A percentile compares a stretch with the other conserved stretches of the same genome.
phyloP scores from a whole-genome alignment of 2,888 invertebrate genomes.

The Tiphia femorata region DNA sequence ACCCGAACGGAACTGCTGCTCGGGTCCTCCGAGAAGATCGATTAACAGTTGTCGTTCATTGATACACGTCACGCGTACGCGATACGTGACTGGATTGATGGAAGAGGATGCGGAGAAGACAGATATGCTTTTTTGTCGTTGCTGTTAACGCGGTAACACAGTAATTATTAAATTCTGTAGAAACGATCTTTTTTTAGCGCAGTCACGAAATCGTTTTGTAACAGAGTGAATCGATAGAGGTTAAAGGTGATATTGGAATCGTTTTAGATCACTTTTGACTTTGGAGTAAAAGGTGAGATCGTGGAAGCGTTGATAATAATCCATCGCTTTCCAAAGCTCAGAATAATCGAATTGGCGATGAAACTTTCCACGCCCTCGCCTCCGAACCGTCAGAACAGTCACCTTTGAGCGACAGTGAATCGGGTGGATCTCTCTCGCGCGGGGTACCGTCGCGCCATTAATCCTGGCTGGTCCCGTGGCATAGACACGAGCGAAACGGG shows the following conservation, averaged over 20 bases:
- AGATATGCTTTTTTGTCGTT: no score
- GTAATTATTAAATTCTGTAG: no score
- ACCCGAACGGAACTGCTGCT: conserved; percentile 7
- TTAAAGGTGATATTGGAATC: no score
- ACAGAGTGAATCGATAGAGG: no score
- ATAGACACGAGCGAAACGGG: conserved; percentile 23
- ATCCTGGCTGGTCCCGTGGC: conserved; percentile 16
- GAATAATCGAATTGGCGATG: background rate
- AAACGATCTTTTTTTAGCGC: no score
- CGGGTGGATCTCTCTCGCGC: conserved; percentile 18
- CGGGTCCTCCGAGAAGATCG: conserved; percentile 10
- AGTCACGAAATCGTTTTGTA: no score
- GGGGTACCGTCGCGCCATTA: conserved; percentile 27
- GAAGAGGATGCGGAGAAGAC: background rate
- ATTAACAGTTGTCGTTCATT: conserved; percentile 17
- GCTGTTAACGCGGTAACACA: no score
- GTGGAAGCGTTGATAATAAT: no score
- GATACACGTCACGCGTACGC: conserved; percentile 11
- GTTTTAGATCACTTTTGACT: no score
- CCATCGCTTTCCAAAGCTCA: no score
- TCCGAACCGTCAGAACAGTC: background rate
- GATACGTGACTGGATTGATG: conserved; percentile 1
- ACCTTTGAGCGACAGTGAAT: conserved; percentile 25
- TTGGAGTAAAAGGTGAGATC: no score
- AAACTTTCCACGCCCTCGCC: background rate